Evolutionary conservation across 1,140 invertebrate species (phyloP).

Genomic region (Drosophila kepulauana): DNA sequence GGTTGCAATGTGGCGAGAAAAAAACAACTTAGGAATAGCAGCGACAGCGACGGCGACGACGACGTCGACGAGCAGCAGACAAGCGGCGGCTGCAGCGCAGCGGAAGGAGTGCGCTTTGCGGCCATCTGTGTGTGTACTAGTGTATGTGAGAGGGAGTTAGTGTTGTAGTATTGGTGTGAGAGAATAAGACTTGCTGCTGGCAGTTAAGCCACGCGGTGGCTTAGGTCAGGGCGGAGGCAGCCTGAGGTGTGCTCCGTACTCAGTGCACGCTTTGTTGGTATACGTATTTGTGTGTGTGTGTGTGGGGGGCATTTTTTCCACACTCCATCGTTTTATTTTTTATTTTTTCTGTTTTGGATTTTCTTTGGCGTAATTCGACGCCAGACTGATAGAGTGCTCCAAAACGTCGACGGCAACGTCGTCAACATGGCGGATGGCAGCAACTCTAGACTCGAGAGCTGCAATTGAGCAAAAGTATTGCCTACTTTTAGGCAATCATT

Average conservation of each 20-base stretch:
- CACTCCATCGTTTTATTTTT: not conserved
- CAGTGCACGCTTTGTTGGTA: not conserved
- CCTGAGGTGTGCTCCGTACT: constrained; percentile 59
- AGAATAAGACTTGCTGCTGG: constrained; percentile 54
- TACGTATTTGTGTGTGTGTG: constrained; percentile 15
- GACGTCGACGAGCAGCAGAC: constrained; percentile 52
- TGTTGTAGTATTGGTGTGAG: constrained; percentile 29
- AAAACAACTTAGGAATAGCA: constrained; percentile 77
- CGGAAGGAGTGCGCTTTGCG: constrained; percentile 32
- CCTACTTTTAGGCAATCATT: constrained; percentile 27
- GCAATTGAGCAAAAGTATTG: constrained; percentile 26
- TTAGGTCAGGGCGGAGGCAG: constrained; percentile 76
- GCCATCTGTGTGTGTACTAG: constrained; percentile 18
- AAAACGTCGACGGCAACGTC: constrained; percentile 1
- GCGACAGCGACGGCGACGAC: constrained; percentile 23
- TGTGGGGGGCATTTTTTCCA: constrained; percentile 31
- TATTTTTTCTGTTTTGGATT: constrained; percentile 1
- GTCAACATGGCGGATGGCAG: not conserved
- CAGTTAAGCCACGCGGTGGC: constrained; percentile 78
- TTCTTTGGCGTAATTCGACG: constrained; percentile 14
- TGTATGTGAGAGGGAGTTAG: constrained; percentile 22
- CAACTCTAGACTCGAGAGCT: not conserved
- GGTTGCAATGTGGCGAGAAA: constrained; percentile 71
- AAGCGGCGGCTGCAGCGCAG: constrained; percentile 48
- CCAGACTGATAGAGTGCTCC: constrained; percentile 51